phyloP scores from a whole-genome alignment of 2,797 vertebrate species.

The Phrynocephalus guinanensis region DNA sequence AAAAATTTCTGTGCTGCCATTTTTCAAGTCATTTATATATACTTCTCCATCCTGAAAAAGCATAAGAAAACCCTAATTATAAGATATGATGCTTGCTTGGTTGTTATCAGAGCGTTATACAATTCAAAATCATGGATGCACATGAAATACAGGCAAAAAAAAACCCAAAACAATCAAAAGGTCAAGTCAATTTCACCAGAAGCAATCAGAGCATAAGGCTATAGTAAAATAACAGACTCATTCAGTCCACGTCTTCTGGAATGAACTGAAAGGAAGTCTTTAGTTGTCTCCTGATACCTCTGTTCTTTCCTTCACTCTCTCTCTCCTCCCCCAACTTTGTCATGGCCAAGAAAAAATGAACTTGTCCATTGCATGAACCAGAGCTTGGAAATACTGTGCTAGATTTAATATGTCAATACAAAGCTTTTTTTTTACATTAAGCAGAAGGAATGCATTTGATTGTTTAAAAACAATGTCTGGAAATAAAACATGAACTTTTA shows the following conservation, averaged over 20 bases:
- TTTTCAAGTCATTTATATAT: slow-evolving; percentile 86
- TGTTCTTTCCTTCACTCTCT: neutral
- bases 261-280: neutral
- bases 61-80: neutral
- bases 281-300: neutral
- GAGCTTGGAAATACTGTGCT: no score
- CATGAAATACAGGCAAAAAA: no score
- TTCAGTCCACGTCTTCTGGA: neutral
- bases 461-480: no score
- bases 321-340: neutral
- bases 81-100: neutral
- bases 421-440: no score
- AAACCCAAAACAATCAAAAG: no score
- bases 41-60: slow-evolving; percentile 90
- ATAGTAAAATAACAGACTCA: slow-evolving; percentile 13
- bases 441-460: no score
- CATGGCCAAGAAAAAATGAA: neutral
- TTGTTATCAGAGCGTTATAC: no score
- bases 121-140: no score
- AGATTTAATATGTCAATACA: no score
- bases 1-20: slow-evolving; percentile 80
- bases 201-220: neutral
- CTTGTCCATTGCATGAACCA: neutral
- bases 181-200: no score
- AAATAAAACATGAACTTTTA: no score